Base-by-base conservation (phyloP, 2,797 vertebrate genomes). In the Enteromius radiatus region DNA sequence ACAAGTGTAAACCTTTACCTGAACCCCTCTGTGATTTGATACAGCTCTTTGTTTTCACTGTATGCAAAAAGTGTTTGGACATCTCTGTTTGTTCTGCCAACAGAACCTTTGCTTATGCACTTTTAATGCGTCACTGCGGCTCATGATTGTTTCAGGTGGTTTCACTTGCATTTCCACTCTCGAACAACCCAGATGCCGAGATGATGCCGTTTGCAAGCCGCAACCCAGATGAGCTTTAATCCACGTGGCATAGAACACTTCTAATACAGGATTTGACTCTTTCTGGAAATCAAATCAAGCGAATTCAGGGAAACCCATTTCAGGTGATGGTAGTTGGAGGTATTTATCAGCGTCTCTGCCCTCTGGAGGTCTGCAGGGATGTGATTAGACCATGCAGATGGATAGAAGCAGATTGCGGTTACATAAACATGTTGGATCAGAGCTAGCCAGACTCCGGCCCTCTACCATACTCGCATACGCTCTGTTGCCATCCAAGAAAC, bases 91-190 rank as follows among this genome's bases (percentile, higher is more conserved):
- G 78, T 63, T 33, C 43, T 69, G 70, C 59, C 49, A 38, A 33
- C 79, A 83, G 38, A 31, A 52, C 54, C 33, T 71, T 21, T 21
- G 54, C 78, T 75, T 74, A 76, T 85, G 49, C 78, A 86, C 73
- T 67, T 85, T 86, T 86, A 83, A 84, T 85, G 56, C 52, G 21
- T 43, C 63, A 4, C 70, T 56, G 47, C 36, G 28, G 28, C 68
- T 84, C 76, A 81, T 82, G 54, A 81, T 87, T 86, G 36, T 79
- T 80, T 85, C 49, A 68, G 82, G 47, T 71, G 80, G 54, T 69
- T 70, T 84, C 26, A 19, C 38, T 78, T 23, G 9, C 23, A 36
- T 23, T 52, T 63, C 45, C 33, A 59, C 43, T 77, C 9, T 17
- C 4, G 33, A 81, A 75, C 59, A 77, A 31, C 11, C 61, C 78